Evolutionary conservation across 2,888 invertebrate genomes (phyloP).

Genomic region (Phlogophora meticulosa): DNA sequence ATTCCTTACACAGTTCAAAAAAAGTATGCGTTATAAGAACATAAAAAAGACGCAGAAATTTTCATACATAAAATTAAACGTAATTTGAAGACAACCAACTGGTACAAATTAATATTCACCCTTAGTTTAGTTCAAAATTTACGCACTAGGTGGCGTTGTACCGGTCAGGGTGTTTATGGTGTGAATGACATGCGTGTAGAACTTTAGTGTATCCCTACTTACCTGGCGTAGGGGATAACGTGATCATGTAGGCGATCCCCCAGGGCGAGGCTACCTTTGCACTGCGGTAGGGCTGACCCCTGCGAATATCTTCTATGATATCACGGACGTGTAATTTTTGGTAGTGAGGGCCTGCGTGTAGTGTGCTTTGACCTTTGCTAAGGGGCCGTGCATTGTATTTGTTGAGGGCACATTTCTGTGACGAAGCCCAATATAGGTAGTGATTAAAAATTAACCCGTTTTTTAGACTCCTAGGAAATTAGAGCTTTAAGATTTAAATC

Average conservation of each 20-base stretch:
- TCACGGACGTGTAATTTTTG: slow-evolving; percentile 62
- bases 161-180: slow-evolving; percentile 3
- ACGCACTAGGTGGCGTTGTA: slow-evolving; percentile 22
- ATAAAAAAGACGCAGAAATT: no score
- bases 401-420: no score
- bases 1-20: no score
- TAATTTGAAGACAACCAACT: no score
- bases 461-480: no score
- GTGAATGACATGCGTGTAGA: slow-evolving; percentile 18
- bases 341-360: slow-evolving; percentile 34
- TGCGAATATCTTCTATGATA: slow-evolving; percentile 57
- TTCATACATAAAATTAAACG: no score
- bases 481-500: no score
- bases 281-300: slow-evolving; percentile 36
- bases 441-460: no score
- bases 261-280: slow-evolving; percentile 34
- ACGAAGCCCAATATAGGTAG: no score
- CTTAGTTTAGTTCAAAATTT: slow-evolving; percentile 5
- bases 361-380: no score
- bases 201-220: slow-evolving; percentile 8
- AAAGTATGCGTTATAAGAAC: no score
- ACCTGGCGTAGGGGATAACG: slow-evolving; percentile 42
- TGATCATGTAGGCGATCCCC: slow-evolving; percentile 42
- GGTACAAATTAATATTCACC: background rate
- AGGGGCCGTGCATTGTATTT: no score